phyloP scores from a whole-genome alignment of 2,113 vertebrate genomes.

The Anguilla japonica region DNA sequence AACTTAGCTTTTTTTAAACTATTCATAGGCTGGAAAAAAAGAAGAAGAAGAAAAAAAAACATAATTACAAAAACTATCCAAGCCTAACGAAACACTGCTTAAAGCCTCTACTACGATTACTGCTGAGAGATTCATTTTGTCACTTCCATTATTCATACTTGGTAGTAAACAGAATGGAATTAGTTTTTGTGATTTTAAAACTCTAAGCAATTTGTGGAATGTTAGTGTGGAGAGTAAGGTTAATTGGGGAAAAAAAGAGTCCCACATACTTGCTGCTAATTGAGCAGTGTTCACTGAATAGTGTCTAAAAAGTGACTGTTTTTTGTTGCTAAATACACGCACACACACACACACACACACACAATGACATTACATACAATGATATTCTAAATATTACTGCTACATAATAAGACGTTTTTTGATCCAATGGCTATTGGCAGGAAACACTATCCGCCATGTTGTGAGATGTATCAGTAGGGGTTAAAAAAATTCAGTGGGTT shows the following conservation, averaged over 20 bases:
- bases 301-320: background rate
- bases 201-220: slow-evolving; percentile 42
- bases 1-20: slow-evolving; percentile 46
- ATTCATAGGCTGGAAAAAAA: slow-evolving; percentile 45
- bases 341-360: slow-evolving; percentile 13
- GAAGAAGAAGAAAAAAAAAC: slow-evolving; percentile 36
- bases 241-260: slow-evolving; percentile 22
- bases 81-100: slow-evolving; percentile 72
- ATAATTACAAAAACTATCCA: slow-evolving; percentile 76
- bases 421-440: too few species aligned
- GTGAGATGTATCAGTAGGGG: too few species aligned
- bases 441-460: too few species aligned
- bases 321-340: background rate
- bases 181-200: slow-evolving; percentile 62
- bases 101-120: slow-evolving; percentile 63
- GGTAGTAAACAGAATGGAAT: slow-evolving; percentile 63
- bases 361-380: background rate
- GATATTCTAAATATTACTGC: too few species aligned
- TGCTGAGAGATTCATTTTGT: slow-evolving; percentile 67
- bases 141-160: slow-evolving; percentile 71
- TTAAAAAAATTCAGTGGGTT: too few species aligned
- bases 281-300: background rate
- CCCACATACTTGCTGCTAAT: background rate
- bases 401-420: too few species aligned
- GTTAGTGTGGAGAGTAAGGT: slow-evolving; percentile 19